Conservation (phyloP, 2,797 vertebrate genomes). For the Carcharodon carcharias region DNA sequence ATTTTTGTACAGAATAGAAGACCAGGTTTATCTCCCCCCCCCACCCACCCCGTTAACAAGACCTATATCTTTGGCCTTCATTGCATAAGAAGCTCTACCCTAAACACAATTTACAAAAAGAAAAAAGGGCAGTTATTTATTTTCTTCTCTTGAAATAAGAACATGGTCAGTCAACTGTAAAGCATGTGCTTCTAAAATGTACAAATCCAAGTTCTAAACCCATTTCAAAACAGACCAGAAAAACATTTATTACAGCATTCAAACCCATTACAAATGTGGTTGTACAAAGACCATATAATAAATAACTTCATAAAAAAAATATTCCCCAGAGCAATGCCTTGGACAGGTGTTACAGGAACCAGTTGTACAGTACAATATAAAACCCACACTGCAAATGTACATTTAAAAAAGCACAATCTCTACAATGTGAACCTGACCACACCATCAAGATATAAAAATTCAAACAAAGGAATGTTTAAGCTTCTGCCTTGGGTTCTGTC, state of each 20-base stretch:
- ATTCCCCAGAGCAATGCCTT: constrained; percentile 48
- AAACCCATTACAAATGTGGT: constrained; percentile 47
- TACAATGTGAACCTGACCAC: constrained; percentile 65
- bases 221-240: constrained; percentile 40
- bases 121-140: constrained; percentile 56
- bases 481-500: constrained; percentile 69
- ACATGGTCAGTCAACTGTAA: constrained; percentile 41
- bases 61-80: constrained; percentile 75
- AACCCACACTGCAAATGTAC: constrained; percentile 60
- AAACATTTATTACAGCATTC: constrained; percentile 43
- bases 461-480: constrained; percentile 51
- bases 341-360: constrained; percentile 65
- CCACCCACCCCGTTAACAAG: constrained; percentile 65
- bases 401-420: constrained; percentile 70
- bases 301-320: constrained; percentile 71
- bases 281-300: constrained; percentile 69
- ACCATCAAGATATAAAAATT: constrained; percentile 60
- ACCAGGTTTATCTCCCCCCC: constrained; percentile 50
- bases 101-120: constrained; percentile 65
- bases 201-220: constrained; percentile 42
- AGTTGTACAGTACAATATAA: constrained; percentile 64
- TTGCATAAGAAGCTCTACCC: constrained; percentile 69
- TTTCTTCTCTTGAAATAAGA: constrained; percentile 39
- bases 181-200: constrained; percentile 59
- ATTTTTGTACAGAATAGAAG: constrained; percentile 57